Base-by-base conservation (phyloP, 1,140 invertebrate species). In the Aphelenchoides besseyi region DNA sequence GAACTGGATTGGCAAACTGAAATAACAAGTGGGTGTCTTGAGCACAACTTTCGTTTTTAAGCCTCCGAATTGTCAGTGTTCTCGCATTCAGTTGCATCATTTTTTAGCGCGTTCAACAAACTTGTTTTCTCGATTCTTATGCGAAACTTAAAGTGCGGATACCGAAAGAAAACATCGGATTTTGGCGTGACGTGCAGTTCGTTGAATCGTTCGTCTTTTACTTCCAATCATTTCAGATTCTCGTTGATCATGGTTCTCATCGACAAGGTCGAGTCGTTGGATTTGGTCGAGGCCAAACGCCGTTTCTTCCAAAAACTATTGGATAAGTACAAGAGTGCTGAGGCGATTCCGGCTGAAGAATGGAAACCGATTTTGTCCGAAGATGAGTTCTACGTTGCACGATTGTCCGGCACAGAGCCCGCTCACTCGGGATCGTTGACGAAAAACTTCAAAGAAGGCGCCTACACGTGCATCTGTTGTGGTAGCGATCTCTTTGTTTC, bases 351-450 rank as follows among this genome's bases (percentile, higher is more conserved):
- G 16, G 68, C 73, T 85, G 90, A 91, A 75, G 90, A 93, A 73
- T 87, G 95, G 71, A 91, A 91, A 84, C 91, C 91, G 82, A 89
- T 89, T 69, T 87, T 97, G 77, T 94, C 92, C 32, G 91, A 93
- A n/a, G 74, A 94, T 68, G 92, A 97, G 83, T 97, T 92, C 89
- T 90, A 93, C 87, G 92, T 97, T 73, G 96, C 94, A 26, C 94
- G 96, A 86, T 92, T 96, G 88, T 92, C 92, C 83, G 92, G 92
- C 70, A 97, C 94, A 0, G 94, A 97, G 87, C 90, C 88, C 76
- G 88, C 90, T 0, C 91, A 88, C 80, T 88, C 88, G 55, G 94
- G 95, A 37, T 91, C 91, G 85, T 97, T 91, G 85, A 91, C 94
- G 85, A 94, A 94, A 85, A 89, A 89, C 78, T 91, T 91, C 86